Conservation (phyloP, 53 echinoderm and acorn worm genomes). For the Crossaster papposus region DNA sequence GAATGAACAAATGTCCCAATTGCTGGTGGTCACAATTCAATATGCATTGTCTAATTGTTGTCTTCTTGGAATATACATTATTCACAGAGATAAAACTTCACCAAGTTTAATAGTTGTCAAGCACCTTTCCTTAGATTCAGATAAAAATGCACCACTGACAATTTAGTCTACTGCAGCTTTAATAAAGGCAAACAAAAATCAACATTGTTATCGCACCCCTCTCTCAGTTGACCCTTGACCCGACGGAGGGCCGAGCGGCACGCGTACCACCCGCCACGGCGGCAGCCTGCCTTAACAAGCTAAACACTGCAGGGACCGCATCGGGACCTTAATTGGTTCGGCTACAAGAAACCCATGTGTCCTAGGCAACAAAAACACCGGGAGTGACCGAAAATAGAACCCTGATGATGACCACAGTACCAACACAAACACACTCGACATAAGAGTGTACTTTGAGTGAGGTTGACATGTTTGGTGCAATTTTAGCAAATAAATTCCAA, state of each 20-base stretch:
- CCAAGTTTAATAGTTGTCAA: too few relatives aligned
- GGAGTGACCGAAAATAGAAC: constrained; percentile 29
- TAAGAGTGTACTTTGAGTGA: neutral
- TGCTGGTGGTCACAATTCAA: too few relatives aligned
- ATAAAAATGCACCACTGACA: too few relatives aligned
- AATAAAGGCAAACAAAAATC: too few relatives aligned
- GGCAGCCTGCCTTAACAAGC: constrained; percentile 41
- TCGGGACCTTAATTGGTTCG: constrained; percentile 49
- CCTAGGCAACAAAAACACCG: constrained; percentile 50
- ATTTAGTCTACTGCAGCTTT: too few relatives aligned
- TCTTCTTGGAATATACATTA: too few relatives aligned
- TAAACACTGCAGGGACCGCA: constrained; percentile 37
- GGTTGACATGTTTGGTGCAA: neutral
- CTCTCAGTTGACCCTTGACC: constrained; percentile 20
- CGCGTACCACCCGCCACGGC: constrained; percentile 35
- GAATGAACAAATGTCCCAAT: too few relatives aligned
- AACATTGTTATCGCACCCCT: too few relatives aligned
- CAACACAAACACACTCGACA: neutral
- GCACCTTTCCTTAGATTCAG: too few relatives aligned
- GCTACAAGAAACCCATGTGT: constrained; percentile 37
- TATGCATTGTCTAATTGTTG: too few relatives aligned
- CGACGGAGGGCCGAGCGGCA: constrained; percentile 14
- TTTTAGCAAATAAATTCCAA: too few relatives aligned
- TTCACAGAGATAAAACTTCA: too few relatives aligned
- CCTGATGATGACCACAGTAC: neutral